Evolutionary conservation across 64 coral and sea anemone genomes (phyloP), one percentile per base, ranked within the genome.

Genomic region (Astreopora myriophthalma): DNA sequence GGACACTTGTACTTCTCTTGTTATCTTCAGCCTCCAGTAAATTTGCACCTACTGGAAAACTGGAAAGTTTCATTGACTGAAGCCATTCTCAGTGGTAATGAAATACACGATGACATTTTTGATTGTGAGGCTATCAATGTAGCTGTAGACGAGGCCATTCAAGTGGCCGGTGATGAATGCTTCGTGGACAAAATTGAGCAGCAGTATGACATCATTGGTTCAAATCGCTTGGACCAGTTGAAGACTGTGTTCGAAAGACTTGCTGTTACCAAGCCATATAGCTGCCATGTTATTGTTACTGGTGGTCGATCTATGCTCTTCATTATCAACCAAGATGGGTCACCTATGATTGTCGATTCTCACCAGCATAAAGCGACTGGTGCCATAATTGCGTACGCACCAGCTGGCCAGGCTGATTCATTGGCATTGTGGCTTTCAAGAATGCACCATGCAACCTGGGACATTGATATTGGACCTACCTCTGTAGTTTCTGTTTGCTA

Each of bases 41-140:
- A 7, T 2, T 5, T 28, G 8, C 7, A 5, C 0, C 3, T 93
- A 3, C 16, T 28, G 8, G 32, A 32, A 5, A 29, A 49, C 4
- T 89, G 58, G 78, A 51, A 66, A 24, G 30, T 42, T 37, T 52
- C 63, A 49, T 51, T 89, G 68, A 30, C 75, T 23, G 49, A 74
- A 14, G 92, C 92, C 49, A 94, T 94, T 49, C 27, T 80, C 24
- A 64, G 70, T 19, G 92, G 86, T 13, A 94, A 94, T 64, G 63
- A 36, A 7, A 94, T 94, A n/a, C 92, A 89, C 34, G 92, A 89
- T 30, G 92, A 76, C 39, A 17, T 94, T 2, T 94, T 85, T 85
- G 86, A 94, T 63, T 80, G 72, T 26, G 73, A 81, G 22, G 73
- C 70, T 3, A 73, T 74, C 10, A 70, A 94, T 89, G 76, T 94